These are phyloP conservation scores for Callochromis pleurospilus DNA, from an alignment of 2,113 vertebrate species.

Conservation along the genomic window DNA sequence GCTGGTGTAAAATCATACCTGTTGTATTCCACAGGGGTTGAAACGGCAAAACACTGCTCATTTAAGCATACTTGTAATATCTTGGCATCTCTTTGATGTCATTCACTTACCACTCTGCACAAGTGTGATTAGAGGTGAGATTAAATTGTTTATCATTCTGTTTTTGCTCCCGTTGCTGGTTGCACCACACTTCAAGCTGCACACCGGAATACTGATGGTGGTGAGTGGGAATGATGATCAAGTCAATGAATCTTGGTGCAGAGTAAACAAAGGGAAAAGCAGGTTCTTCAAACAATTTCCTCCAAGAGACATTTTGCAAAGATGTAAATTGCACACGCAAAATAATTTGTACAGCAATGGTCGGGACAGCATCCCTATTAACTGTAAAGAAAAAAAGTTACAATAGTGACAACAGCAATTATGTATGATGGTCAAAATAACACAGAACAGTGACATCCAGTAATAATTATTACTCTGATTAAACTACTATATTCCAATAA, in stretches of 20 bases:
- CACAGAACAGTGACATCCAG: background rate
- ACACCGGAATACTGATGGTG: constrained; percentile 48
- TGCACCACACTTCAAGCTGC: constrained; percentile 28
- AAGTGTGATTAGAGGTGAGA: constrained; percentile 58
- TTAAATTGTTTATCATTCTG: constrained; percentile 63
- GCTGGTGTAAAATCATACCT: constrained; percentile 19
- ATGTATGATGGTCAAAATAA: background rate
- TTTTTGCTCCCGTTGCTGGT: constrained; percentile 24
- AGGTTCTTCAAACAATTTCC: background rate
- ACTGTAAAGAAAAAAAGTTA: background rate
- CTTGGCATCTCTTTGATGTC: constrained; percentile 39
- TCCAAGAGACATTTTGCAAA: background rate
- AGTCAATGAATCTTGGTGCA: background rate
- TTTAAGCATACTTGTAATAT: constrained; percentile 33
- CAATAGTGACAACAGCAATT: background rate
- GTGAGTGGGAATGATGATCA: constrained; percentile 20
- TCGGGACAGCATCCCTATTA: background rate
- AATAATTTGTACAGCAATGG: background rate
- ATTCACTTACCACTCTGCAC: constrained; percentile 41
- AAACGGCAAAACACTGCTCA: constrained; percentile 30
- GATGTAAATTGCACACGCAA: background rate
- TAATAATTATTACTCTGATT: background rate
- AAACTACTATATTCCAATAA: background rate
- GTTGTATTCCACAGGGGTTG: constrained; percentile 23
- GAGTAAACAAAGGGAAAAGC: background rate